Evolutionary conservation across 1,140 invertebrate genomes (phyloP), one percentile per base, ranked within the genome.

Genomic region (Parapsyche elsis): DNA sequence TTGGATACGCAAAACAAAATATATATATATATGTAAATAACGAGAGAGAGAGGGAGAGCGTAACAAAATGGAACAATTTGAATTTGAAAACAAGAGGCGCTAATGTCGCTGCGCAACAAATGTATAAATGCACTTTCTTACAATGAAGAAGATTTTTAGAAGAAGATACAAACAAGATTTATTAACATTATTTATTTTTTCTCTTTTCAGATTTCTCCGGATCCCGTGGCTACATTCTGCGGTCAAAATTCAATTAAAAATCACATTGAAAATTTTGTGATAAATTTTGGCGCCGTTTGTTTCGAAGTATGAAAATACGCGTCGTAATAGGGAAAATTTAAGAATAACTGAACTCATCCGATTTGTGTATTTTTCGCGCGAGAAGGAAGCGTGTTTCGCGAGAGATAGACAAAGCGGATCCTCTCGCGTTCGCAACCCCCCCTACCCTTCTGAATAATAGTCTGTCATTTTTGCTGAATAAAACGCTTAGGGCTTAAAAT

Each of bases 401-500:
- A 24, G 14, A 75, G 73, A 64, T 77, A 77, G 75, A 77, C 75
- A 77, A 77, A 64, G 77, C 44, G 77, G 70, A 71, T 71, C 70
- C 75, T 38, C 67, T 38, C 64, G 45, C 53, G 23, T 59, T 30
- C 57, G n/a, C 30, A 38, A 38, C 30, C 30, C 30, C 30, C 30
- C 30, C 30, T 7, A 38, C 30, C 30, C 30, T 45, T 57, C 67
- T 44, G 59, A 81, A 77, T 76, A 81, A 79, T 70, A 75, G 80
- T 78, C 77, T 80, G 77, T 76, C 77, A 74, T 75, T 81, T 71
- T 67, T 70, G 76, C 59, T 78, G 44, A 74, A 64, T 79, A 70
- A 78, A 81, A 81, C 44, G 74, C 71, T 81, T 70, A 23, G 21
- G 67, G 77, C 64, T 77, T 77, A 78, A 81, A 79, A 81, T 75